phyloP scores from a whole-genome alignment of 2,797 vertebrate species.

The Sebastes vulpes region DNA sequence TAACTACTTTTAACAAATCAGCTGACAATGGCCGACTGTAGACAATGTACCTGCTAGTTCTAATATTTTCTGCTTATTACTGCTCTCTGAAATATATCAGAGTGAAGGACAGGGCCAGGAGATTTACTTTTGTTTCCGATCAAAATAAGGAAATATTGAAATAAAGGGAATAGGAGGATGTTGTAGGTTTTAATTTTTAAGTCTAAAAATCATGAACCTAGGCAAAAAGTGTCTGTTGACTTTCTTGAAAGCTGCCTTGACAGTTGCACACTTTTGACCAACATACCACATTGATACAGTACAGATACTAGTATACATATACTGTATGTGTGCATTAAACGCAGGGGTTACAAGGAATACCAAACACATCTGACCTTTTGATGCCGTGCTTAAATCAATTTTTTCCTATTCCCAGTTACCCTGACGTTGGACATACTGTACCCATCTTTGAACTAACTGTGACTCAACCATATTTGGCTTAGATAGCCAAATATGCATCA shows the following conservation, averaged over 20 bases:
- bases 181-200: not conserved
- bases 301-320: not conserved
- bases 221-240: too few species aligned
- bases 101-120: not conserved
- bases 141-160: not conserved
- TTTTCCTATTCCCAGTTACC: not conserved
- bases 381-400: not conserved
- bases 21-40: not conserved
- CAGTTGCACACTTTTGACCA: not conserved
- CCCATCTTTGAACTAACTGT: not conserved
- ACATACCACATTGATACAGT: not conserved
- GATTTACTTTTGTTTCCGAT: not conserved
- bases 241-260: not conserved
- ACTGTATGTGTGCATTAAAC: not conserved
- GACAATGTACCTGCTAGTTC: not conserved
- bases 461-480: not conserved
- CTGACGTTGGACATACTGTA: not conserved
- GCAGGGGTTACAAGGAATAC: not conserved
- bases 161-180: not conserved
- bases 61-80: not conserved
- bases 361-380: not conserved
- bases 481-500: not conserved
- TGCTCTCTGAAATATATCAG: not conserved
- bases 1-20: not conserved
- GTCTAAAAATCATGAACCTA: not conserved